A percentile compares a stretch with the other conserved stretches of the same genome.
Evolutionary conservation across 2,888 invertebrate genomes (phyloP).

Genomic region (Platycnemis pennipes): DNA sequence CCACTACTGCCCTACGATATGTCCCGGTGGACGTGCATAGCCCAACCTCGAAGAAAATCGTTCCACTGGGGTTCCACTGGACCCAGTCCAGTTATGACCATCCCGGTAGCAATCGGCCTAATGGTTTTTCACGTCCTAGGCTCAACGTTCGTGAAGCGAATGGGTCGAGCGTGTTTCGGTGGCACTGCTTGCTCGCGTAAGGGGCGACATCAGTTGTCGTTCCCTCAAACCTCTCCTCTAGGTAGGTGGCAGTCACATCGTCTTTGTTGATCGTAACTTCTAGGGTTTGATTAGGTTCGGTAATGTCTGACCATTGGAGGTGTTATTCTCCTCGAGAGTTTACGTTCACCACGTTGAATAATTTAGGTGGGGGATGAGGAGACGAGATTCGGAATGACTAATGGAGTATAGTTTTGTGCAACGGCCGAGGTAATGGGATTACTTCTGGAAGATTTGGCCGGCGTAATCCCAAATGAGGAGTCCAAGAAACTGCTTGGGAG

Average conservation of each 20-base stretch:
- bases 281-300: conserved; percentile 49
- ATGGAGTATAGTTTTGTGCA: conserved; percentile 43
- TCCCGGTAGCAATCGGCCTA: conserved; percentile 51
- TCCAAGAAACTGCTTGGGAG: not conserved
- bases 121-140: conserved; percentile 23
- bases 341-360: conserved; percentile 50
- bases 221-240: not conserved
- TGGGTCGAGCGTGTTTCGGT: too few relatives aligned
- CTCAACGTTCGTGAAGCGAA: not conserved
- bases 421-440: conserved; percentile 51
- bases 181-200: too few relatives aligned
- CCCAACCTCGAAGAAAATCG: conserved; percentile 12
- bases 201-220: too few relatives aligned
- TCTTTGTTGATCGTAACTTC: conserved; percentile 58
- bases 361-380: not conserved
- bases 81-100: not conserved
- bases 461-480: conserved; percentile 30
- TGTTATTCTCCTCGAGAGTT: conserved; percentile 4
- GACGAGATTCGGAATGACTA: not conserved
- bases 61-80: not conserved
- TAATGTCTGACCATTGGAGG: not conserved
- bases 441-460: conserved; percentile 29
- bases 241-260: conserved; percentile 48
- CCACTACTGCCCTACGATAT: too few relatives aligned
- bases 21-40: too few relatives aligned